phyloP scores from a whole-genome alignment of 1,140 invertebrate genomes.

The Hydropsyche tenuis region DNA sequence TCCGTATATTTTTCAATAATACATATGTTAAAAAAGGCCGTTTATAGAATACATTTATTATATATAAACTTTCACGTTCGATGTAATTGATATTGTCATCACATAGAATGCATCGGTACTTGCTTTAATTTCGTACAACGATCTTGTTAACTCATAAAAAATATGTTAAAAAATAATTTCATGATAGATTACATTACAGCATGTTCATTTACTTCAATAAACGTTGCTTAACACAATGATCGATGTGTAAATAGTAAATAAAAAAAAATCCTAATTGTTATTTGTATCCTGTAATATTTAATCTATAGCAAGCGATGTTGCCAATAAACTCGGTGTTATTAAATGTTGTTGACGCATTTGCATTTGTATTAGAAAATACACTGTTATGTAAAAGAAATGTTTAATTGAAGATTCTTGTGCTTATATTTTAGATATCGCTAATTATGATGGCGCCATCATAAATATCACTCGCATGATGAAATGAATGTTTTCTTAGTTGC shows the following conservation, averaged over 20 bases:
- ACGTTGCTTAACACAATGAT: background rate
- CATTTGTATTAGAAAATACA: constrained; percentile 26
- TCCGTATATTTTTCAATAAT: too few relatives aligned
- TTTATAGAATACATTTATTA: too few relatives aligned
- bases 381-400: constrained; percentile 12
- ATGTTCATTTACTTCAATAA: too few relatives aligned
- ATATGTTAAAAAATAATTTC: background rate
- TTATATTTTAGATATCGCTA: constrained; percentile 21
- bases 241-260: too few relatives aligned
- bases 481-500: constrained; percentile 9
- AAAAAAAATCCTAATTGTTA: too few relatives aligned
- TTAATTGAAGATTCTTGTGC: constrained; percentile 3
- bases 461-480: background rate
- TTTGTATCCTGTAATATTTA: background rate
- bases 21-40: too few relatives aligned
- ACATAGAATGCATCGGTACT: too few relatives aligned
- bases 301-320: constrained; percentile 35
- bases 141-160: background rate
- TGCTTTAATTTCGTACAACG: too few relatives aligned
- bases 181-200: too few relatives aligned
- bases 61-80: too few relatives aligned
- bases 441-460: constrained; percentile 24
- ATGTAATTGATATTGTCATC: too few relatives aligned
- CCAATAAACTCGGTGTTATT: constrained; percentile 35
- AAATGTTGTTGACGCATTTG: constrained; percentile 41